Percentiles rank a stretch among this genome's conserved stretches.
phyloP scores from a whole-genome alignment of 2,113 vertebrate species.

The Puffinus mauretanicus region DNA sequence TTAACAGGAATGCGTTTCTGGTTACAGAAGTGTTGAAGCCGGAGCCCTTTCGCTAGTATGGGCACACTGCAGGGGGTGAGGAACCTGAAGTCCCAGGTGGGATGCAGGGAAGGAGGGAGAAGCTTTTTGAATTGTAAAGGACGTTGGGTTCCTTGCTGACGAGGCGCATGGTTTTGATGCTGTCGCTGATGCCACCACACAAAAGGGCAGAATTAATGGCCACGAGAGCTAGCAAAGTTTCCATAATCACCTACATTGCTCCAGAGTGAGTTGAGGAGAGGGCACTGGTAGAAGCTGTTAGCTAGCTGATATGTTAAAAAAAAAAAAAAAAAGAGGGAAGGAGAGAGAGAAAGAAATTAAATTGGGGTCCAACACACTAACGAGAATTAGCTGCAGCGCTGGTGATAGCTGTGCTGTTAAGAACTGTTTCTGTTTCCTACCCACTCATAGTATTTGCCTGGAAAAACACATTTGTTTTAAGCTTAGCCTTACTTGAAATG shows the following conservation, averaged over 20 bases:
- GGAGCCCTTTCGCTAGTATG: background rate
- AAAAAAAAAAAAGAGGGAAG: background rate
- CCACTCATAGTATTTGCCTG: background rate
- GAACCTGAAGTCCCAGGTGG: background rate
- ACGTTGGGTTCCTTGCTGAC: background rate
- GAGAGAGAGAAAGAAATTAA: background rate
- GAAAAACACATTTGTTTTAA: background rate
- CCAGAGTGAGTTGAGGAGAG: background rate
- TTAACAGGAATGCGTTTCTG: background rate
- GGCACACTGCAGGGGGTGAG: background rate
- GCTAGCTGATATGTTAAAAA: background rate
- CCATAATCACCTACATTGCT: background rate
- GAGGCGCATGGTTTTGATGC: background rate
- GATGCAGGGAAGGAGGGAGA: background rate
- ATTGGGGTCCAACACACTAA: background rate
- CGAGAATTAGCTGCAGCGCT: background rate
- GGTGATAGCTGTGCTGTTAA: background rate
- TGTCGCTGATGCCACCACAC: background rate
- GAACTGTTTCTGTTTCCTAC: background rate
- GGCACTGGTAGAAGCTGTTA: background rate
- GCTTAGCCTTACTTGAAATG: background rate
- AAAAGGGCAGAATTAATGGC: background rate
- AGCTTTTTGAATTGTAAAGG: background rate
- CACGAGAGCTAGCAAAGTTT: background rate
- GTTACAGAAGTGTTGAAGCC: background rate